A percentile compares a stretch with the other conserved stretches of the same genome.
Conservation (phyloP, 2,113 vertebrate genomes). For the Dromaius novaehollandiae region DNA sequence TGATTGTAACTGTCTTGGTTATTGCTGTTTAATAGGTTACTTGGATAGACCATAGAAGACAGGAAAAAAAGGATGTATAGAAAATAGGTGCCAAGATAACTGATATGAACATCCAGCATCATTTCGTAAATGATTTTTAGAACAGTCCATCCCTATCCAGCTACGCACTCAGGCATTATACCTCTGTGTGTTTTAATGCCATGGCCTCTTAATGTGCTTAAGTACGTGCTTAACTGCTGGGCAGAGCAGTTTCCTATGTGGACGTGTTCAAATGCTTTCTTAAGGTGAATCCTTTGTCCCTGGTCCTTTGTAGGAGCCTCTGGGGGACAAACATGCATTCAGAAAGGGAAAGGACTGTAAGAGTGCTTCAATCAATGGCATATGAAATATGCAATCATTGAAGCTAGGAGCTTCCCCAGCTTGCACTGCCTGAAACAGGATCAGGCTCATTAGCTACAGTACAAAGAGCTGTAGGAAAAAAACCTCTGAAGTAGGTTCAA, state of each 20-base stretch:
- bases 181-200: neutral
- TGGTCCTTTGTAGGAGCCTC: constrained; percentile 1
- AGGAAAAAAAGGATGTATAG: neutral
- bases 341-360: neutral
- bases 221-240: neutral
- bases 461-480: neutral
- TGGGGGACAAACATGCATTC: constrained; percentile 16
- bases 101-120: neutral
- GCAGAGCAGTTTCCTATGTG: neutral
- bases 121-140: neutral
- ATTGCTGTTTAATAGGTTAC: neutral
- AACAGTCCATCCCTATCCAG: neutral
- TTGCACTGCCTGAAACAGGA: neutral
- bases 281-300: neutral
- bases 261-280: neutral
- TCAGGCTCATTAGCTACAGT: neutral
- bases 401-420: neutral
- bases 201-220: neutral
- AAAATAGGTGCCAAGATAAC: neutral
- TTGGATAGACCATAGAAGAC: neutral
- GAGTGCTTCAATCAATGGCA: constrained; percentile 28
- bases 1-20: neutral
- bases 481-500: neutral
- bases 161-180: neutral
- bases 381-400: constrained; percentile 17